Base-by-base conservation (phyloP, 2,797 vertebrate species). In the Muscicapa striata region DNA sequence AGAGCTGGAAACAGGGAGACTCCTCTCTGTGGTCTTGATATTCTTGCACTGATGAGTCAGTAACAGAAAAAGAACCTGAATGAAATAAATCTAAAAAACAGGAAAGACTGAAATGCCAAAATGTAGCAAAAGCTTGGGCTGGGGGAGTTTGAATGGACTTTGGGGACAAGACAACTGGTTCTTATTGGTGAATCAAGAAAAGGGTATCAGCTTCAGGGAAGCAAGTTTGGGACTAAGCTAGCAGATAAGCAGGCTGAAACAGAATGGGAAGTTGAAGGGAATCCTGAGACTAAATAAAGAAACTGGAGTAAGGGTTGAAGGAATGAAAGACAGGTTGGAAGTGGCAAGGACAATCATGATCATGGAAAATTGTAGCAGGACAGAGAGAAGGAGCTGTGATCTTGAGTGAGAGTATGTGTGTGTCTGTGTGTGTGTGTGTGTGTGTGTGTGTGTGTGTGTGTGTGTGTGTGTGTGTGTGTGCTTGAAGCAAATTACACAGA, bases 371-470 rank as follows among this genome's bases (percentile, higher is more conserved):
- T 26, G 22, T 19, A 38, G 23, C 22, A 59, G 34, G 15, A 46
- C 17, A 72, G 30, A 48, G 43, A 72, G 30, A 89, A 89, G 17
- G 10, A 3, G 19, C 30, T 55, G 30, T 43, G 29, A 52, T 36
- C 2, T 0, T 14, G 10, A 2, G 1, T 15, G 34, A 34, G 34
- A 34, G 34, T 34, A 8, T 34, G 10, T 27, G 3, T 51, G 34
- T 51, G 38, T 61, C 2, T 15, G 20, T n/a, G 7, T 29, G 7
- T 55, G 7, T 68, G 29, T 74, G 3, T 22, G 45, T 46, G 11
- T 57, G 18, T 22, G 18, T 13, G 13, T 26, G 3, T 72, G 48
- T 67, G 2, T 15, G 20, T n/a, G 7, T 29, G 7, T 55, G 7
- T 68, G 29, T 74, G 3, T 22, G 45, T 46, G 11, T 57, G 18